A percentile compares a stretch with the other conserved stretches of the same genome.
Conservation (phyloP, 2,113 vertebrate genomes). For the Nasalis larvatus region DNA sequence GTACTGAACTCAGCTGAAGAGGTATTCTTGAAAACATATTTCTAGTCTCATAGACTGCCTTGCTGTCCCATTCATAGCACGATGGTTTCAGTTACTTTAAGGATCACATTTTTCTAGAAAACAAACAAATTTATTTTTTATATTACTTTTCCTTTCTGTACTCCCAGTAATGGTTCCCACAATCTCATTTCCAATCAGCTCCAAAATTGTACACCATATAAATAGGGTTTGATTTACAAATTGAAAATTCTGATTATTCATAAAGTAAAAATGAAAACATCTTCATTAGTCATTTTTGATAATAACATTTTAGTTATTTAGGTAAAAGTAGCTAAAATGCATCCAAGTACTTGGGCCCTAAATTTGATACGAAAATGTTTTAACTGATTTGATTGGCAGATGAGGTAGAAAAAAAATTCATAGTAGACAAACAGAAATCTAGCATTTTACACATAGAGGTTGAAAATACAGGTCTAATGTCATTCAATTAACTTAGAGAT, state of each 20-base stretch:
- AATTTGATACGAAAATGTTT: neutral
- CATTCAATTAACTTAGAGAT: neutral
- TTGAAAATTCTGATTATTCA: neutral
- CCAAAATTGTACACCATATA: neutral
- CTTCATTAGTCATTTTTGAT: neutral
- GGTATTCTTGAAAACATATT: neutral
- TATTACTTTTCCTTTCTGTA: neutral
- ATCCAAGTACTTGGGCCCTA: neutral
- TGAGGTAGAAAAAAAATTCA: neutral
- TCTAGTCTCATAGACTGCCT: neutral
- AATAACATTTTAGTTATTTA: neutral
- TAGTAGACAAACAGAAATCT: neutral
- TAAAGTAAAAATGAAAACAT: neutral
- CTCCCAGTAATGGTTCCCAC: neutral
- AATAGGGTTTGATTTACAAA: neutral
- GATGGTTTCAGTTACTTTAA: neutral
- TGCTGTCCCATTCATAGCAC: neutral
- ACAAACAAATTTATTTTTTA: neutral
- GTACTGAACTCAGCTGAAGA: neutral
- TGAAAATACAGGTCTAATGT: neutral
- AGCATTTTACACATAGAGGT: neutral
- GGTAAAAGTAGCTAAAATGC: neutral
- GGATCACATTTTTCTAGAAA: neutral
- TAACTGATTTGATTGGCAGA: neutral
- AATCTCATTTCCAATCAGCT: neutral